These are phyloP conservation scores for Thinocorus orbignyianus DNA, from an alignment of 2,113 vertebrate genomes.

Conservation along the genomic window DNA sequence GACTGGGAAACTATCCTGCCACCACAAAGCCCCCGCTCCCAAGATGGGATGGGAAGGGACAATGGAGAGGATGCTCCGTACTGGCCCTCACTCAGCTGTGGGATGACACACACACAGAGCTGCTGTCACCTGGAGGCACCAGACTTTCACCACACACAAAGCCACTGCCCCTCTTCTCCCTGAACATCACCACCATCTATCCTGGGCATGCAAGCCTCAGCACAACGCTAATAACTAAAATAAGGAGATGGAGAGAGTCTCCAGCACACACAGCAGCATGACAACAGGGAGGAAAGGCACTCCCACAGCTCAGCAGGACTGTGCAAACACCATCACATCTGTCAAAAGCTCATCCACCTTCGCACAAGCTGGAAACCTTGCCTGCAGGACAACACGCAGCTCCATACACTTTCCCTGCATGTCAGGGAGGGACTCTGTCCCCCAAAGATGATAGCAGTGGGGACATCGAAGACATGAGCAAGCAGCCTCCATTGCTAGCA, in stretches of 20 bases:
- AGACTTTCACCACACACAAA: neutral
- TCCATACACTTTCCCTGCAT: accelerated
- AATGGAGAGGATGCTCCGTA: accelerated
- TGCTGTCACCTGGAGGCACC: neutral
- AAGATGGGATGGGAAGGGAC: neutral
- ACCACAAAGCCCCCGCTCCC: accelerated
- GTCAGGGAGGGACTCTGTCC: neutral
- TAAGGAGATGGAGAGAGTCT: neutral
- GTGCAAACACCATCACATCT: accelerated
- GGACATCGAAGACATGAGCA: neutral
- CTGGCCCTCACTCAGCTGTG: neutral
- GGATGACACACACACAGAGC: neutral
- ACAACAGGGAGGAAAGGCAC: neutral
- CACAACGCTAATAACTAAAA: neutral
- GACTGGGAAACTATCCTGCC: neutral
- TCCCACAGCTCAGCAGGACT: neutral
- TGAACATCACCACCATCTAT: neutral
- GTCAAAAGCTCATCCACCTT: neutral
- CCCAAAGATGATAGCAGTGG: neutral
- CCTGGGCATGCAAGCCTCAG: neutral
- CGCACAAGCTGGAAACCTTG: neutral
- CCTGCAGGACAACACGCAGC: accelerated
- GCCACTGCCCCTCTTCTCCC: neutral
- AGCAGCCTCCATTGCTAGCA: accelerated
- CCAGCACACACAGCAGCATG: accelerated